Conservation (phyloP, 2,888 invertebrate species). For the Plebejus argus region DNA sequence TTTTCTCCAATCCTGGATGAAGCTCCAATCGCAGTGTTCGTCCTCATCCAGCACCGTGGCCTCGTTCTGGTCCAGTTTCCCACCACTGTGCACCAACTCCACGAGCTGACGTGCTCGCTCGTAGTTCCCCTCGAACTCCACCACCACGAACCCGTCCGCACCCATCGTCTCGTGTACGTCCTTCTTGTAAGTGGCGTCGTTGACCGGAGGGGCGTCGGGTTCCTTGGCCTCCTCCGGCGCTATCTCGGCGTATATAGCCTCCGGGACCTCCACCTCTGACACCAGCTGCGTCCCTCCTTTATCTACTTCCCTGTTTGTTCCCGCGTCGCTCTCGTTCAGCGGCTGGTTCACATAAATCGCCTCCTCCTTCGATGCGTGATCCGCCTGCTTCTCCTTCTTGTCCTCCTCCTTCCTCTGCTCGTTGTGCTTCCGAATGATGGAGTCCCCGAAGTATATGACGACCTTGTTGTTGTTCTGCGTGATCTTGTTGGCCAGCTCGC, state of each 20-base stretch:
- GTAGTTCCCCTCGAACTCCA: slow-evolving; percentile 83
- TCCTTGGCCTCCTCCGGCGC: slow-evolving; percentile 53
- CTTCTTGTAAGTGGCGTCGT: slow-evolving; percentile 70
- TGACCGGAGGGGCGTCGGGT: slow-evolving; percentile 58
- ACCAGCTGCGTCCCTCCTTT: slow-evolving; percentile 62
- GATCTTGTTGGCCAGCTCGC: slow-evolving; percentile 68
- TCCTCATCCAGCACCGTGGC: slow-evolving; percentile 72
- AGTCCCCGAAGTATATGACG: slow-evolving; percentile 87
- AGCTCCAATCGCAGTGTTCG: slow-evolving; percentile 86
- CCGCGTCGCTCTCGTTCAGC: slow-evolving; percentile 63
- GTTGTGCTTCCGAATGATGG: slow-evolving; percentile 77
- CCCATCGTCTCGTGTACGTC: slow-evolving; percentile 66
- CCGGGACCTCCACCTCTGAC: slow-evolving; percentile 68
- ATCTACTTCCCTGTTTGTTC: slow-evolving; percentile 59
- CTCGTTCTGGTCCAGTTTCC: slow-evolving; percentile 68
- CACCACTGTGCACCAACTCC: slow-evolving; percentile 76
- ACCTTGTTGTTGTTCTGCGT: slow-evolving; percentile 83
- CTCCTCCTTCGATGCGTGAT: slow-evolving; percentile 57
- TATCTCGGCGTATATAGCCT: slow-evolving; percentile 73
- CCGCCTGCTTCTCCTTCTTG: slow-evolving; percentile 50
- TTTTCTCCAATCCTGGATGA: slow-evolving; percentile 87
- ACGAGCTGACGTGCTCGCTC: slow-evolving; percentile 82
- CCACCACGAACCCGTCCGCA: slow-evolving; percentile 81
- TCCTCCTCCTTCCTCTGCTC: slow-evolving; percentile 69
- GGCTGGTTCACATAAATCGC: slow-evolving; percentile 71